Evolutionary conservation across 2,113 vertebrate genomes (phyloP).

Genomic region (Chinchilla lanigera): DNA sequence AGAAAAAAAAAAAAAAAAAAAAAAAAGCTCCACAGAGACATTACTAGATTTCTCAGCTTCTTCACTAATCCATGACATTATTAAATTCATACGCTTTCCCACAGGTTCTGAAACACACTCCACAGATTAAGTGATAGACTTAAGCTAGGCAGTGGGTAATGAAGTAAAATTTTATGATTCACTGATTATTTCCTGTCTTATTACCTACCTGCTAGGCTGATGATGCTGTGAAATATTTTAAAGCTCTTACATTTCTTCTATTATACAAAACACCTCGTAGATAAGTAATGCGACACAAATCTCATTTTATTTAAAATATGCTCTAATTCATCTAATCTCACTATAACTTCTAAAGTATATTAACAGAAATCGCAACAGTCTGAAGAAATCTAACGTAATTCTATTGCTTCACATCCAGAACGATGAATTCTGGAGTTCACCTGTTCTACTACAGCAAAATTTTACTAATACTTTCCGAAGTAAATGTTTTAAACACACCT

Average conservation of each 20-base stretch:
- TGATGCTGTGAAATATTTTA: background rate
- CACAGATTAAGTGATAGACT: background rate
- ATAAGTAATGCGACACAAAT: background rate
- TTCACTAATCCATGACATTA: slow-evolving; percentile 16
- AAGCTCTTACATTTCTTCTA: slow-evolving; percentile 37
- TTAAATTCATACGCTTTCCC: slow-evolving; percentile 12
- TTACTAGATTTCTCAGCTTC: slow-evolving; percentile 33
- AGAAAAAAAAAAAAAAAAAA: slow-evolving; percentile 48
- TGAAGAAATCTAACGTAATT: background rate
- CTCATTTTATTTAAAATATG: slow-evolving; percentile 40
- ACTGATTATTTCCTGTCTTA: slow-evolving; percentile 10
- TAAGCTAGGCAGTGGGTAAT: background rate
- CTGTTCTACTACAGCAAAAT: background rate
- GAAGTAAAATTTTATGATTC: background rate
- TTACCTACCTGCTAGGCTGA: background rate
- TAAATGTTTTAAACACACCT: background rate
- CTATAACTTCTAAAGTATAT: background rate
- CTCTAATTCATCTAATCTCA: slow-evolving; percentile 12
- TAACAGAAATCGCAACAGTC: slow-evolving; percentile 43
- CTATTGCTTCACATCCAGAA: slow-evolving; percentile 16
- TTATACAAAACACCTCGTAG: slow-evolving; percentile 24
- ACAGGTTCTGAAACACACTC: slow-evolving; percentile 41
- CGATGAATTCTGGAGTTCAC: background rate
- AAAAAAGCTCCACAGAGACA: slow-evolving; percentile 31
- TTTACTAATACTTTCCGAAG: background rate